These are phyloP conservation scores for Nudaria mundana DNA, from an alignment of 2,888 invertebrate genomes.

Conservation along the genomic window DNA sequence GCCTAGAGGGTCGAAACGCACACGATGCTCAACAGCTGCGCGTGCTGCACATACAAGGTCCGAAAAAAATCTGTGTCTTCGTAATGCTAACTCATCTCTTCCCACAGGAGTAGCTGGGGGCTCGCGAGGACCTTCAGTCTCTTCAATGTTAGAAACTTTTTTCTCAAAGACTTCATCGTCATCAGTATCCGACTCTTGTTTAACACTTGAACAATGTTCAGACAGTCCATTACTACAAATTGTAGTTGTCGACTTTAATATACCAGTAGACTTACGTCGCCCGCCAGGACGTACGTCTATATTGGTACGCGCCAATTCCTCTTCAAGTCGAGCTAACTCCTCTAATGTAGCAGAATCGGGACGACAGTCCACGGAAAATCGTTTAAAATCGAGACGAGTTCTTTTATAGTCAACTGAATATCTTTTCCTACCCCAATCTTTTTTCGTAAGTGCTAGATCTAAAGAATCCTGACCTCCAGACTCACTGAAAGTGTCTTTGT, in stretches of 20 bases:
- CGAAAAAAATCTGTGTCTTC: constrained; percentile 89
- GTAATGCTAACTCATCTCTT: constrained; percentile 88
- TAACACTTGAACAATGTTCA: constrained; percentile 45
- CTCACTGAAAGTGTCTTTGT: constrained; percentile 43
- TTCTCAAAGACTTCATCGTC: constrained; percentile 84
- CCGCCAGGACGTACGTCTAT: constrained; percentile 57
- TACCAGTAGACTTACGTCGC: constrained; percentile 71
- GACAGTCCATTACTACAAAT: constrained; percentile 53
- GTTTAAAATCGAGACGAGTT: constrained; percentile 64
- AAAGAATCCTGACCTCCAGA: constrained; percentile 47
- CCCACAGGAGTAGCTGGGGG: constrained; percentile 90
- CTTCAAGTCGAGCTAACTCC: constrained; percentile 62
- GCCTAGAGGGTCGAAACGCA: constrained; percentile 87
- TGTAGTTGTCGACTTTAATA: constrained; percentile 68
- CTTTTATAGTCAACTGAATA: constrained; percentile 70
- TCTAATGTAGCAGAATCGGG: constrained; percentile 64
- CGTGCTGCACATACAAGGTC: constrained; percentile 88
- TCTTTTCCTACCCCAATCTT: constrained; percentile 59
- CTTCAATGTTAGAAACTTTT: constrained; percentile 50
- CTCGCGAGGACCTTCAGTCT: constrained; percentile 80
- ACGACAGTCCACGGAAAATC: constrained; percentile 69
- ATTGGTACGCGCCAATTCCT: constrained; percentile 67
- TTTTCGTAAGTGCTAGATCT: constrained; percentile 50
- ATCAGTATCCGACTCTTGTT: constrained; percentile 55
- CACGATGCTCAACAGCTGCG: constrained; percentile 87